Base-by-base conservation (phyloP, 2,888 invertebrate genomes). In the Nebria salina region DNA sequence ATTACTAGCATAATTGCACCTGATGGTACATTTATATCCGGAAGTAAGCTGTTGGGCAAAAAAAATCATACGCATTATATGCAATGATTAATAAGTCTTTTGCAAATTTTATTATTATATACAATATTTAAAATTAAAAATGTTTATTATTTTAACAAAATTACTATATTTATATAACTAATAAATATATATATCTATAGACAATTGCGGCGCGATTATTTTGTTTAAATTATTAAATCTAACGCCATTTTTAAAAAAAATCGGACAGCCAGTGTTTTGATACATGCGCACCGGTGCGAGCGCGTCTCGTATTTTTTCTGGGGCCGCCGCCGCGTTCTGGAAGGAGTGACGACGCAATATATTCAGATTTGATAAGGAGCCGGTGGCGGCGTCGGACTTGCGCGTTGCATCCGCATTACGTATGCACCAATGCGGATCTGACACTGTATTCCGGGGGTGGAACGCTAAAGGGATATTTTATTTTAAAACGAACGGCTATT, bases 341-440 rank as follows among this genome's bases (percentile, higher is more conserved):
- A 65, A 25, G 65, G 65, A 66, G 72, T 65, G 68, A 72, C 64
- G 26, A 70, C 80, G 80, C 75, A 25, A 20, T 15, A 81, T 81
- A 81, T 81, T 81, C 81, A 81, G 81, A 81, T 81, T 81, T 81
- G 81, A 81, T 81, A 76, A 76, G 72, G 73, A 70, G 70, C 9
- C 66, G 66, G 82, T 65, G 77, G 80, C 77, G 82, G 88, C 88
- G 88, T 87, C 87, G 87, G 82, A 42, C 82, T 72, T 88, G 87
- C 88, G 86, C 85, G 85, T 85, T 84, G 15, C 82, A 76, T 13
- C 77, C 86, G 86, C 86, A 88, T 89, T 89, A 92, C 91, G 86
- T 91, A 90, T 87, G 88, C 89, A 84, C 87, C 89, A 89, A 89
- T 89, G 87, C 87, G 83, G 82, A 86, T 86, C 86, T 84, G 83